Evolutionary conservation across 2,888 invertebrate species (phyloP).

Genomic region (Acrocera orbiculus): DNA sequence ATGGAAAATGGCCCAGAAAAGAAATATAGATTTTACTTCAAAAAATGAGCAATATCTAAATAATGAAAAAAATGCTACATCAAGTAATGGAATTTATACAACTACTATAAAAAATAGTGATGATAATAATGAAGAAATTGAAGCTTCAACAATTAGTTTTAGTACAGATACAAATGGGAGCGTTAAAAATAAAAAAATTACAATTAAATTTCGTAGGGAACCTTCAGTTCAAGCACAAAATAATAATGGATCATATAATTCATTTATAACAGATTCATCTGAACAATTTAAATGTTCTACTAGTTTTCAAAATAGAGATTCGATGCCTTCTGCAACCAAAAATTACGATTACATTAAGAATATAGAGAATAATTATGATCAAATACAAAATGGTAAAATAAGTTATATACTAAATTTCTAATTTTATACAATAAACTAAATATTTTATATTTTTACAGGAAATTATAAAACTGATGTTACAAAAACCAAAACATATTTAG

Average conservation of each 20-base stretch:
- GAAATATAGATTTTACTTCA: background rate
- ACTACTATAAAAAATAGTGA: background rate
- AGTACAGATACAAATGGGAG: slow-evolving; percentile 23
- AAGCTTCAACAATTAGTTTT: slow-evolving; percentile 26
- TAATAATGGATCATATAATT: slow-evolving; percentile 12
- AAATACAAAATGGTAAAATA: too few species aligned
- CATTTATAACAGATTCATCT: background rate
- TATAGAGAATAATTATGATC: too few species aligned
- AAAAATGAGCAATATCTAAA: slow-evolving; percentile 1
- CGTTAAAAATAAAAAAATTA: slow-evolving; percentile 27
- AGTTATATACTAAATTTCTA: too few species aligned
- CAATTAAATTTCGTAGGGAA: slow-evolving; percentile 25
- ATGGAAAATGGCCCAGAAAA: too few species aligned
- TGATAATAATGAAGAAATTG: slow-evolving; percentile 14
- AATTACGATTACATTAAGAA: too few species aligned
- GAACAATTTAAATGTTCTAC: background rate
- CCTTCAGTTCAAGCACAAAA: slow-evolving; percentile 7
- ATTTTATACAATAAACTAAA: background rate
- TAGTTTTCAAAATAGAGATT: too few species aligned
- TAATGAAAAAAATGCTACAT: background rate
- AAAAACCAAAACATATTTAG: too few species aligned
- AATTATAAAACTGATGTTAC: too few species aligned
- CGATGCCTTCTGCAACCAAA: too few species aligned
- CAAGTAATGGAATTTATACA: slow-evolving; percentile 3
- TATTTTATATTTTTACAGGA: background rate